These are phyloP conservation scores for Rousettus leschenaultii DNA, from an alignment of 2,113 vertebrate genomes.

Conservation along the genomic window DNA sequence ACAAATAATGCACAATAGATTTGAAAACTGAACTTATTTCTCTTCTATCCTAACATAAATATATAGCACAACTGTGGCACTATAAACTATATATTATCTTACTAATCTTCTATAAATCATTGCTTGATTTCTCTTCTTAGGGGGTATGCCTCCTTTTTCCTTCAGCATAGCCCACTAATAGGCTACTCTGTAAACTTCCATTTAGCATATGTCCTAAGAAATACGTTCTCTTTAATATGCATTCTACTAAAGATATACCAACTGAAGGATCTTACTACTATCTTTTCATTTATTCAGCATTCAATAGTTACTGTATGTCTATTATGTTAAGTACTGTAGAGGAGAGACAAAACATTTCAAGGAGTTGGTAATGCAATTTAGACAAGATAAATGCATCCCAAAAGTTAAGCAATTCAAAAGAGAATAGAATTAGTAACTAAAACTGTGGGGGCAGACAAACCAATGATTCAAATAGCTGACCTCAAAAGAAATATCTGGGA, in stretches of 20 bases:
- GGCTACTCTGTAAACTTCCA: not conserved
- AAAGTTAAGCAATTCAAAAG: not conserved
- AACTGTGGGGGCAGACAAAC: not conserved
- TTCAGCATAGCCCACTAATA: not conserved
- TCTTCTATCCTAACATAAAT: not conserved
- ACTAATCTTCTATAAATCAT: not conserved
- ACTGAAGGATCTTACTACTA: not conserved
- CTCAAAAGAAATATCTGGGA: not conserved
- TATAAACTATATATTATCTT: not conserved
- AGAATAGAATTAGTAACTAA: not conserved
- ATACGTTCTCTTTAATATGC: not conserved
- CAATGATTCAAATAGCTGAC: not conserved
- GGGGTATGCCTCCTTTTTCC: not conserved
- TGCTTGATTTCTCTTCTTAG: not conserved
- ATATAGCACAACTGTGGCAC: not conserved
- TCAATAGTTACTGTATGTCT: not conserved
- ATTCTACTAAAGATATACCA: not conserved
- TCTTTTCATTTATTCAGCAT: not conserved
- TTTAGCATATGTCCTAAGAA: not conserved
- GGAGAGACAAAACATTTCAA: not conserved
- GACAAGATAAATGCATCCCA: not conserved
- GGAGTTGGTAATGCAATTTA: not conserved
- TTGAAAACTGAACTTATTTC: not conserved
- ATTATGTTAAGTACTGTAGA: not conserved
- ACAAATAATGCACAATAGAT: not conserved